Evolutionary conservation across 2,888 invertebrate species (phyloP), one percentile per base, ranked within the genome.

Genomic region (Athetis lepigone): DNA sequence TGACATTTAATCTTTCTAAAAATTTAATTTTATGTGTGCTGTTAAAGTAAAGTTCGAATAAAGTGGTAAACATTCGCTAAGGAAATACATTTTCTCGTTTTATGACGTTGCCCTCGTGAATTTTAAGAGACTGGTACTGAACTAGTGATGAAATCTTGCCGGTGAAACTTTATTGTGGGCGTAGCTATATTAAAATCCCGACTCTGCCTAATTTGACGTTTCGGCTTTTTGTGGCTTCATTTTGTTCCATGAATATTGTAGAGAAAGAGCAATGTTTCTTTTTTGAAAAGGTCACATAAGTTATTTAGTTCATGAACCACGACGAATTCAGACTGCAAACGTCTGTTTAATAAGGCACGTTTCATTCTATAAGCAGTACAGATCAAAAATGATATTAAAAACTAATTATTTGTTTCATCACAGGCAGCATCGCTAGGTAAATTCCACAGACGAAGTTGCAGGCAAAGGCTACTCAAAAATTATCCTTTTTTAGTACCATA

Each of bases 11-110:
- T 72, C 43, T 66, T 79, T 54, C 25, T 56, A 59, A 52, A 70
- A 61, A 42, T 63, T 56, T 19, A 50, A 65, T 62, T 59, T 72
- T 71, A 49, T 79, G 47, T 62, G 55, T 49, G 61, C 29, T 50
- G 40, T 79, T 45, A 77, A 77, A 65, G 19, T 66, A 29, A 72
- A 45, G 50, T 69, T 69, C 42, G 29, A 43, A 62, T 75, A 62
- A 79, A 77, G 56, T 65, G 61, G 69, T 52, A 72, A 75, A 73
- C 64, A 58, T 73, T 77, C 56, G 47, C 46, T 46, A 43, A 62
- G 67, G 69, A 75, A 69, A 68, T 57, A 67, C 55, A 70, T 61
- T 75, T 56, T 4, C 23, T 36, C 25, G 70, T 62, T 77, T 77
- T 70, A 77, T 70, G 40, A 39, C 27, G 27, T 27, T 18, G 52